These are phyloP conservation scores for Acleris holmiana DNA, from an alignment of 2,888 invertebrate genomes.

Conservation along the genomic window DNA sequence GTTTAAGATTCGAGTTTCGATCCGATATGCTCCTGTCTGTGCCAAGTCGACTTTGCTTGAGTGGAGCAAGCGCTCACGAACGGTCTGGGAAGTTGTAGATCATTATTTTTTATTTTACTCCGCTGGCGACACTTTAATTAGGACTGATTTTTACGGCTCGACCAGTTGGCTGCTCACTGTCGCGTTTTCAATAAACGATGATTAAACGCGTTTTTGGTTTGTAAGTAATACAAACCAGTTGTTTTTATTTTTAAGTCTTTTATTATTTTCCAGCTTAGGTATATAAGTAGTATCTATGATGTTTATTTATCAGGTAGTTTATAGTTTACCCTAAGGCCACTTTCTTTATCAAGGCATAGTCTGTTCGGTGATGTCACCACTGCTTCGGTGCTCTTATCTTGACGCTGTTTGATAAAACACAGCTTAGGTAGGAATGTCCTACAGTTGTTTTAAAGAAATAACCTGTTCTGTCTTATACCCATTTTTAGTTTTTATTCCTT, in stretches of 20 bases:
- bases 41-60: conserved; percentile 73
- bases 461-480: conserved; percentile 1
- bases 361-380: conserved; percentile 76
- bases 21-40: conserved; percentile 82
- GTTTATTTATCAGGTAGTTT: conserved; percentile 53
- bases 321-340: conserved; percentile 72
- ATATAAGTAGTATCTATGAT: neutral
- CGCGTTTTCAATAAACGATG: conserved; percentile 21
- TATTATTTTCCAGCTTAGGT: neutral
- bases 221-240: conserved; percentile 40
- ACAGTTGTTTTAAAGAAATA: conserved; percentile 37
- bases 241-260: conserved; percentile 4
- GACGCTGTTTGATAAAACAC: conserved; percentile 64
- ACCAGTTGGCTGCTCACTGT: conserved; percentile 46
- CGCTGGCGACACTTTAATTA: conserved; percentile 47
- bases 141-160: conserved; percentile 46
- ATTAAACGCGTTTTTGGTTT: conserved; percentile 50
- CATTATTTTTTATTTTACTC: conserved; percentile 57
- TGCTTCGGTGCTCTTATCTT: conserved; percentile 74
- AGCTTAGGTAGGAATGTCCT: conserved; percentile 67
- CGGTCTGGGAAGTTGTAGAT: conserved; percentile 58
- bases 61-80: conserved; percentile 67
- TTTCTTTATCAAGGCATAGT: conserved; percentile 74
- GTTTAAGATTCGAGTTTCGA: conserved; percentile 83
- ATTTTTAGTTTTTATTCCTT: neutral